Base-by-base conservation (phyloP, 2,113 vertebrate genomes). In the Chauna torquata region DNA sequence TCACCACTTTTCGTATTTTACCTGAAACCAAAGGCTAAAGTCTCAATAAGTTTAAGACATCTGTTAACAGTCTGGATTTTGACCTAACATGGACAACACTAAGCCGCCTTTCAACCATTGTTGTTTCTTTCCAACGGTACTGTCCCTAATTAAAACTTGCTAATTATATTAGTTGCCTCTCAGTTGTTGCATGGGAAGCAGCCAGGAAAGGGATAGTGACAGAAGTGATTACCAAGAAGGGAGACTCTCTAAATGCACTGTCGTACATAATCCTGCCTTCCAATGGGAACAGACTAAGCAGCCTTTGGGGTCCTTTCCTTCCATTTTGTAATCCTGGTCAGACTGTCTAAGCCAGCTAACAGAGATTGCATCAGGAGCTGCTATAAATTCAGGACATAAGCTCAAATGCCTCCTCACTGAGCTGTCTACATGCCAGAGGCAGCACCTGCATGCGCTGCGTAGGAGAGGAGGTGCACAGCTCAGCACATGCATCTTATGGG, bases 151-250 rank as follows among this genome's bases (percentile, higher is more conserved):
- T 96, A 94, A 70, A 55, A 30, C 66, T 58, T 78, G 68, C 50
- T 97, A 94, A 94, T 94, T 94, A 62, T 45, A 70, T 94, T 92
- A 91, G n/a, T 90, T 93, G 58, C 50, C 62, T 90, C 76, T 95
- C 92, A 70, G 79, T 75, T 94, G 85, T 66, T 95, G 58, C 25
- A 54, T 23, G n/a, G 57, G 72, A 40, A 84, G 28, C 10, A 64
- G 82, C 68, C 93, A 83, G 88, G 72, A 95, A 93, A 95, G 79
- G 61, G 64, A 64, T 28, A 86, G 88, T 68, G 64, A 58, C n/a
- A 88, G 88, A 79, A 93, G 24, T 8, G 3, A 83, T 75, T 92
- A 50, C 30, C 0, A 18, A 62, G 55, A 50, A 93, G 27, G 16
- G 55, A 45, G 55, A 65, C 49, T 77, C 32, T 89, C 20, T 88